Conservation (phyloP, 2,888 invertebrate genomes). For the Melipona bicolor region DNA sequence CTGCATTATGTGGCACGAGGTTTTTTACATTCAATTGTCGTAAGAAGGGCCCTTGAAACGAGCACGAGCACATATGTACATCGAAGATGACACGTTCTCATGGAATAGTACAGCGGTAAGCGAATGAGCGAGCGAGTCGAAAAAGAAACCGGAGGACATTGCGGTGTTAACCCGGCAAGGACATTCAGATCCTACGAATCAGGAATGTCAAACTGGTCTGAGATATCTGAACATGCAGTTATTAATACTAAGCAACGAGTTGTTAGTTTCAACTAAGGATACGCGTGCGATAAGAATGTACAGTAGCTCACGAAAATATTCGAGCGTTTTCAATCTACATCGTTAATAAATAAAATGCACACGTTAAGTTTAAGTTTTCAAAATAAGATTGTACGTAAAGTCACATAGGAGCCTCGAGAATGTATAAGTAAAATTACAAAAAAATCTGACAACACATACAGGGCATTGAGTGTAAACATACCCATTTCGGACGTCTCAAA, state of each 20-base stretch:
- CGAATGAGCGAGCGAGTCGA: neutral
- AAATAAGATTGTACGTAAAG: no score
- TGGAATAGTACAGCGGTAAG: neutral
- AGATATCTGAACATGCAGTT: constrained; percentile 22
- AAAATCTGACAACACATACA: no score
- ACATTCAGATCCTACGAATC: constrained; percentile 42
- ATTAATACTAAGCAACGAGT: constrained; percentile 40
- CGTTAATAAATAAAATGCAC: no score
- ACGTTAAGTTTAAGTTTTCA: no score
- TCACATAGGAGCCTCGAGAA: no score
- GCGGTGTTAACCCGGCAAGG: constrained; percentile 40
- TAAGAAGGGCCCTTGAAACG: constrained; percentile 52
- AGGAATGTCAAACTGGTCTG: constrained; percentile 53
- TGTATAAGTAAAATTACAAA: no score
- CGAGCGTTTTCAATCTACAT: no score
- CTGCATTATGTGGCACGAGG: neutral
- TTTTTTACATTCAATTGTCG: constrained; percentile 50
- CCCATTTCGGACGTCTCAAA: no score
- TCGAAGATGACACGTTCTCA: constrained; percentile 37
- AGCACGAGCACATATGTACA: constrained; percentile 1
- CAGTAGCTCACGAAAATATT: no score
- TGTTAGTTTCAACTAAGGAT: constrained; percentile 26
- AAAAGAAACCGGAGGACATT: constrained; percentile 45
- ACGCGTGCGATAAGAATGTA: constrained; percentile 38
- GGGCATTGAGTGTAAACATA: no score